Evolutionary conservation across 2,113 vertebrate genomes (phyloP).

Genomic region (Cariama cristata): DNA sequence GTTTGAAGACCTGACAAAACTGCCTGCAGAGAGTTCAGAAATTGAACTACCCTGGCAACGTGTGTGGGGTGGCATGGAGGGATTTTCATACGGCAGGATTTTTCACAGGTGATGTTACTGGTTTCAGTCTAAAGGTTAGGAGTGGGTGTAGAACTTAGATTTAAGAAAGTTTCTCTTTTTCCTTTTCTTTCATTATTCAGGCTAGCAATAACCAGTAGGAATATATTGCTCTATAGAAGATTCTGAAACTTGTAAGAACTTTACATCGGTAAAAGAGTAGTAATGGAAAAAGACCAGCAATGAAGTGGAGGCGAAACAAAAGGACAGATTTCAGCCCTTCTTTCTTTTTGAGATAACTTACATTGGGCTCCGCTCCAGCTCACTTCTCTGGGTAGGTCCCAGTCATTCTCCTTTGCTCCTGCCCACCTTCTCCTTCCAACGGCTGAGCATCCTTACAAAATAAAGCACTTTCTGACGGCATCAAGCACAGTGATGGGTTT

Average conservation of each 20-base stretch:
- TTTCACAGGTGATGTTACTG: slow-evolving; percentile 4
- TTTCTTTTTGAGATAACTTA: neutral
- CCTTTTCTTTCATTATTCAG: neutral
- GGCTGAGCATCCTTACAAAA: neutral
- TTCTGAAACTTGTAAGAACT: neutral
- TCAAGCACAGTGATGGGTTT: neutral
- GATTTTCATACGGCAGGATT: neutral
- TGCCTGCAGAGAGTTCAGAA: neutral
- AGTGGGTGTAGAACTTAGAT: slow-evolving; percentile 12
- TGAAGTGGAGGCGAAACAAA: neutral
- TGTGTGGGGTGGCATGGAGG: neutral
- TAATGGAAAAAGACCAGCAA: neutral
- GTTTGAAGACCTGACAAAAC: neutral
- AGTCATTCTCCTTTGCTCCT: neutral
- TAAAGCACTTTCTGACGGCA: neutral
- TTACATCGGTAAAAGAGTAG: neutral
- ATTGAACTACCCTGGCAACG: neutral
- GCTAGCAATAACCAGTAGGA: neutral
- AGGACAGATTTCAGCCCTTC: neutral
- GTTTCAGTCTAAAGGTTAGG: slow-evolving; percentile 40
- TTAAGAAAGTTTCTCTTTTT: neutral
- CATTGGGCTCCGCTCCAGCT: neutral
- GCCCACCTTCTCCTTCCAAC: neutral
- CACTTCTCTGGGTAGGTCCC: neutral
- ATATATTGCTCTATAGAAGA: neutral